These are phyloP conservation scores for Punctoribates punctum DNA, from an alignment of 2,888 invertebrate genomes.

Conservation along the genomic window DNA sequence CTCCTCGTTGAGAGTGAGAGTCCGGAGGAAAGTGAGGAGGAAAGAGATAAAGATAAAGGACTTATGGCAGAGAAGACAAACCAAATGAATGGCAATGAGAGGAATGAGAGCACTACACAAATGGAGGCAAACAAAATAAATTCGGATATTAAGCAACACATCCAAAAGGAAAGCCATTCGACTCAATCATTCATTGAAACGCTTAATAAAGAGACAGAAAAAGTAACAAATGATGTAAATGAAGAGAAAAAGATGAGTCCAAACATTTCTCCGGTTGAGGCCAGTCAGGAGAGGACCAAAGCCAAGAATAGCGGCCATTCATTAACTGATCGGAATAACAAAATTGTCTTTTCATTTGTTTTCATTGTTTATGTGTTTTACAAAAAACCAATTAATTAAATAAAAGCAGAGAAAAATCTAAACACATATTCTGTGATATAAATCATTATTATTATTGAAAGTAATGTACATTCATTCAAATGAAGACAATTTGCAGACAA, in stretches of 20 bases:
- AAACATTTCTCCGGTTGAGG: neutral
- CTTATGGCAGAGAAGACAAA: neutral
- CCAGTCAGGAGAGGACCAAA: neutral
- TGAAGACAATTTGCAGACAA: neutral
- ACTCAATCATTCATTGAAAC: slow-evolving; percentile 3
- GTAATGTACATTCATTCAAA: neutral
- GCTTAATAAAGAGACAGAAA: neutral
- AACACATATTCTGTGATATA: slow-evolving; percentile 19
- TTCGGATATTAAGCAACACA: neutral
- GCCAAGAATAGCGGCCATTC: neutral
- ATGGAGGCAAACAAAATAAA: neutral
- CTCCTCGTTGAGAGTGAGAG: neutral
- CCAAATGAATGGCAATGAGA: neutral
- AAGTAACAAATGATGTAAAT: slow-evolving; percentile 4
- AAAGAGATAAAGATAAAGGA: neutral
- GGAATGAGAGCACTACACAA: neutral
- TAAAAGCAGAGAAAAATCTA: neutral
- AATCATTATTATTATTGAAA: neutral
- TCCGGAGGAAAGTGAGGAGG: neutral
- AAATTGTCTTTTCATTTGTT: neutral
- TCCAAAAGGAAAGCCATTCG: neutral
- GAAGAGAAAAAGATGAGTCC: neutral
- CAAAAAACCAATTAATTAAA: neutral
- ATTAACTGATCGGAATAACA: neutral
- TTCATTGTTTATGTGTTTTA: neutral